Evolutionary conservation across 2,888 invertebrate species (phyloP), one percentile per base, ranked within the genome.

Genomic region (Netelia melanura): DNA sequence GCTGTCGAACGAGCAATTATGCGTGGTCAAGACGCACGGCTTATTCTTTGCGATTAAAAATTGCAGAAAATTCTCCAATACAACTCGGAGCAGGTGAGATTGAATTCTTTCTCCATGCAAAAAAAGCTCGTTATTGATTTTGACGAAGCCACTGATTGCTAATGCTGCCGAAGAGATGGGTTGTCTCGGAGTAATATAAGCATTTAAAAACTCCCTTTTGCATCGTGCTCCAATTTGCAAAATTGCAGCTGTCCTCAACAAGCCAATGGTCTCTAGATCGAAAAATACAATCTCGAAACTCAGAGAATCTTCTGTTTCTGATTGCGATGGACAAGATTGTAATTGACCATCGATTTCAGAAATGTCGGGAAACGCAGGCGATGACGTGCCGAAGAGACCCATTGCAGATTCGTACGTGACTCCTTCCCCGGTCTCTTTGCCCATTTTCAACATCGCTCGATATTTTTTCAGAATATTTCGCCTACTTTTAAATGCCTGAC

Each of bases 1-100:
- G 71, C 58, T 43, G 64, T 86, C 86, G 56, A 86, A 86, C 38
- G 58, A 64, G 54, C 76, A 81, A 70, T 84, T 85, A 70, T 86
- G 84, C 8, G 84, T 81, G 11, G 52, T 30, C 23, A 86, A 71
- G 8, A 84, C 77, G 17, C 75, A 77, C 56, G 75, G 62, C 23
- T 82, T 81, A 14, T 44, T 70, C 3, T 65, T 62, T 23, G 38
- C 17, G 5, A 23, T 44, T 6, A 84, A 64, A 75, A 78, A 86
- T 21, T 80, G 17, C 52, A 65, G 68, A 48, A 86, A 84, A 25
- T 68, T 65, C 25, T 54, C 56, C 62, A 87, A 77, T 21, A 79
- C 87, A 48, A 65, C 61, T 44, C 58, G 79, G 10, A 84, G 71
- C 17, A 83, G 65, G 21, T 43, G n/a, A 38, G 65, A 56, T 44